These are phyloP conservation scores for Leptopilina drosophilae DNA, from an alignment of 2,888 invertebrate species.

Conservation along the genomic window DNA sequence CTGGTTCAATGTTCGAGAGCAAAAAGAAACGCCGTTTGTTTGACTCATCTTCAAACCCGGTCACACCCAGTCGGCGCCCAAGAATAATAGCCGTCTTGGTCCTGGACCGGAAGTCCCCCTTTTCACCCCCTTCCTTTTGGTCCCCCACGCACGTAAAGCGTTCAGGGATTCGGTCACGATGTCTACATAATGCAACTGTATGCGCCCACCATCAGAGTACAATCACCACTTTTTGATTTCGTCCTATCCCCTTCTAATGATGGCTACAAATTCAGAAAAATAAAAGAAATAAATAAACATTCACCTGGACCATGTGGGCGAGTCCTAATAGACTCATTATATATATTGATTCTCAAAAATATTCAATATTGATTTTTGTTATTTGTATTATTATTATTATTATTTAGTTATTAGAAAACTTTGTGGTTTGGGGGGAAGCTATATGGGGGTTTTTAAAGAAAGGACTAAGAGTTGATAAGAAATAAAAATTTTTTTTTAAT, in stretches of 20 bases:
- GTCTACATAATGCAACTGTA: constrained; percentile 49
- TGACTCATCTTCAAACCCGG: constrained; percentile 63
- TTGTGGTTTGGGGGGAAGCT: no score
- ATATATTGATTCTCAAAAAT: no score
- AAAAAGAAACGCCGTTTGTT: constrained; percentile 49
- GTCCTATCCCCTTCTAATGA: constrained; percentile 69
- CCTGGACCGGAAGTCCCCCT: constrained; percentile 66
- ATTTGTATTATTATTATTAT: no score
- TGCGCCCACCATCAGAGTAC: constrained; percentile 51
- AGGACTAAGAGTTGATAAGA: not conserved
- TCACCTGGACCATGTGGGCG: constrained; percentile 70
- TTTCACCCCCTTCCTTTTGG: constrained; percentile 52
- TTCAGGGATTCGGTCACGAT: constrained; percentile 62
- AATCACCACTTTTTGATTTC: constrained; percentile 67
- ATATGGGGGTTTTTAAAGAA: no score
- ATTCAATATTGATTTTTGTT: no score
- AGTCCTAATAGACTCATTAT: constrained; percentile 68
- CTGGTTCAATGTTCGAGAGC: constrained; percentile 31
- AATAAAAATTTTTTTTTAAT: not conserved
- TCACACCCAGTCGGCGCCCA: constrained; percentile 71
- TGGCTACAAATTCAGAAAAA: constrained; percentile 61
- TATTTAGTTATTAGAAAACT: no score
- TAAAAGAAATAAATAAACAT: no score
- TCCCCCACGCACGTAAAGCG: constrained; percentile 54
- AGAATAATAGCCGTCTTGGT: constrained; percentile 64